These are phyloP conservation scores for Nansenia antarctica DNA, from an alignment of 2,113 vertebrate genomes.

Conservation along the genomic window DNA sequence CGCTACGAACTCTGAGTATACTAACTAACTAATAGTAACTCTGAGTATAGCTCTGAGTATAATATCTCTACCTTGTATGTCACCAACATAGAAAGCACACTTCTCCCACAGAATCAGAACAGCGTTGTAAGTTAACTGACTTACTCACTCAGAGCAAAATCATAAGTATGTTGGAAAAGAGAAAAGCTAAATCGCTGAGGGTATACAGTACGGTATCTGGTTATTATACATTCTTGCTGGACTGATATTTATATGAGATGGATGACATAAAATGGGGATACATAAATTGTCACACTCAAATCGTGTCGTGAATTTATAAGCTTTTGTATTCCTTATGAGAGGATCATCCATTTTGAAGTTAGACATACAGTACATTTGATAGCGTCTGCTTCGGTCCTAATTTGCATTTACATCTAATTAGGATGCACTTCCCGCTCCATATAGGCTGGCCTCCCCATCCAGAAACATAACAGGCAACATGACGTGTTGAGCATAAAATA, in stretches of 20 bases:
- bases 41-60: background rate
- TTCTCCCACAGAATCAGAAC: background rate
- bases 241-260: too few relatives aligned
- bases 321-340: too few relatives aligned
- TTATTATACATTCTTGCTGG: too few relatives aligned
- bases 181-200: too few relatives aligned
- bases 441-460: constrained; percentile 41
- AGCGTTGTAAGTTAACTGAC: background rate
- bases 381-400: constrained; percentile 19
- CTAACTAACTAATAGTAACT: too few relatives aligned
- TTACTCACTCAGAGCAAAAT: background rate
- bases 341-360: too few relatives aligned
- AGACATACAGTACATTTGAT: constrained; percentile 51
- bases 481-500: constrained; percentile 52
- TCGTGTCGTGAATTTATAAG: too few relatives aligned
- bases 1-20: too few relatives aligned
- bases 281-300: too few relatives aligned
- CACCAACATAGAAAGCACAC: constrained; percentile 6
- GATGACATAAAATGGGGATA: too few relatives aligned
- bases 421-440: constrained; percentile 44
- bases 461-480: constrained; percentile 51
- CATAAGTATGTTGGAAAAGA: too few relatives aligned
- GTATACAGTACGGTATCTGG: too few relatives aligned
- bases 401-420: constrained; percentile 66
- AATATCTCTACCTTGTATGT: constrained; percentile 11